Evolutionary conservation across 2,888 invertebrate species (phyloP).

Genomic region (Drosophila anomalata): DNA sequence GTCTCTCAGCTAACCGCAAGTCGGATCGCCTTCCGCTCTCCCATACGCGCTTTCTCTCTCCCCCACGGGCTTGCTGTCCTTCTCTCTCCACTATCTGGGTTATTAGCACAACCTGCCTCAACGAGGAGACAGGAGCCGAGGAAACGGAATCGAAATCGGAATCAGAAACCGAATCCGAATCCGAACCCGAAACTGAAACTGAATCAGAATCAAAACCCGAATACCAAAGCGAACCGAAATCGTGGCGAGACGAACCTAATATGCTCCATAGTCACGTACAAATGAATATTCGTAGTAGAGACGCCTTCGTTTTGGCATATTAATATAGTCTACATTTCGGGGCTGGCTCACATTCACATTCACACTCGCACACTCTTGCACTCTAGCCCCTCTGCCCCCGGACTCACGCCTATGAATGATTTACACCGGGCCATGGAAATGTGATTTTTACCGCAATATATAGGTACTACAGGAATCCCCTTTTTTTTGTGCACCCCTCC

Average conservation of each 20-base stretch:
- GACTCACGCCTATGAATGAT: slow-evolving; percentile 70
- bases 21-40: slow-evolving; percentile 23
- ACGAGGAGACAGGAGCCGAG: slow-evolving; percentile 41
- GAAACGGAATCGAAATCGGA: slow-evolving; percentile 23
- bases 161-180: slow-evolving; percentile 20
- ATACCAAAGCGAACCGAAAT: slow-evolving; percentile 2
- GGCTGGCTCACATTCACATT: slow-evolving; percentile 16
- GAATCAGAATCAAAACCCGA: slow-evolving; percentile 13
- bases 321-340: slow-evolving; percentile 75
- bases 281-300: slow-evolving; percentile 76
- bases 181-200: slow-evolving; percentile 26
- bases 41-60: slow-evolving; percentile 24
- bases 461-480: slow-evolving; percentile 52
- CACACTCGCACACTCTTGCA: not conserved
- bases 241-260: slow-evolving; percentile 62
- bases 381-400: not conserved
- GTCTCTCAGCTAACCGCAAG: slow-evolving; percentile 21
- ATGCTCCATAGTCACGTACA: slow-evolving; percentile 78
- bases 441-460: slow-evolving; percentile 79
- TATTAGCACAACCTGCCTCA: slow-evolving; percentile 79
- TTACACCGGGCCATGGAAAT: slow-evolving; percentile 67
- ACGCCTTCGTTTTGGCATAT: slow-evolving; percentile 75
- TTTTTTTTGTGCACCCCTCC: not conserved
- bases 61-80: slow-evolving; percentile 11
- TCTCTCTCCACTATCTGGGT: slow-evolving; percentile 66